A percentile compares a stretch with the other conserved stretches of the same genome.
Conservation (phyloP, 2,113 vertebrate genomes). For the Neopipo cinnamomea region DNA sequence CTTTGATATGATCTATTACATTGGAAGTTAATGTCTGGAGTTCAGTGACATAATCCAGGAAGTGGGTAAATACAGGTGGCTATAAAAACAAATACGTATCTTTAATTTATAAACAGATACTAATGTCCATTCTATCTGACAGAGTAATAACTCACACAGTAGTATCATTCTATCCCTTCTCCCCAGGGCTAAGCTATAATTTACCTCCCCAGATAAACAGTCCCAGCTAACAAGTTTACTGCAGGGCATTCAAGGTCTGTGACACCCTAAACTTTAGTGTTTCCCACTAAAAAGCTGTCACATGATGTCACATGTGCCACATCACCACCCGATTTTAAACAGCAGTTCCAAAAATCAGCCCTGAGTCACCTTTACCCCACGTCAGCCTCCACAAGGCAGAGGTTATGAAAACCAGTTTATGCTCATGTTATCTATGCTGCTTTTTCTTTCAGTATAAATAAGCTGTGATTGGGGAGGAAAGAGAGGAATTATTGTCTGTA, state of each 20-base stretch:
- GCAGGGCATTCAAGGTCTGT: not conserved
- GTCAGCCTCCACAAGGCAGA: not conserved
- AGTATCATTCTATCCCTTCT: not conserved
- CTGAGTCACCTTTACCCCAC: not conserved
- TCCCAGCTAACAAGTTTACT: not conserved
- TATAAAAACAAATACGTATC: conserved; percentile 51
- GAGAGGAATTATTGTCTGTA: conserved; percentile 46
- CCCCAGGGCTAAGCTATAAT: not conserved
- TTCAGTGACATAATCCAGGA: conserved; percentile 85
- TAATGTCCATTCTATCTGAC: not conserved
- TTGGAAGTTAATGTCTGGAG: conserved; percentile 87
- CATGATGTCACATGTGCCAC: not conserved
- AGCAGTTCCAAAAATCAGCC: not conserved
- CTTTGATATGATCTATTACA: conserved; percentile 86
- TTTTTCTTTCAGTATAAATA: not conserved
- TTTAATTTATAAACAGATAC: not conserved
- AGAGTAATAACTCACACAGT: not conserved
- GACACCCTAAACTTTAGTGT: not conserved
- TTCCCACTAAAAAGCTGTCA: not conserved
- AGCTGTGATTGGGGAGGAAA: not conserved
- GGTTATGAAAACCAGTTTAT: not conserved
- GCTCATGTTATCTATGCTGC: not conserved
- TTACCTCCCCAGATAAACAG: not conserved
- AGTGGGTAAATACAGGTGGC: conserved; percentile 88
- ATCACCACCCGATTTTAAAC: not conserved